Evolutionary conservation across 2,888 invertebrate species (phyloP).

Genomic region (Maniola hyperantus): DNA sequence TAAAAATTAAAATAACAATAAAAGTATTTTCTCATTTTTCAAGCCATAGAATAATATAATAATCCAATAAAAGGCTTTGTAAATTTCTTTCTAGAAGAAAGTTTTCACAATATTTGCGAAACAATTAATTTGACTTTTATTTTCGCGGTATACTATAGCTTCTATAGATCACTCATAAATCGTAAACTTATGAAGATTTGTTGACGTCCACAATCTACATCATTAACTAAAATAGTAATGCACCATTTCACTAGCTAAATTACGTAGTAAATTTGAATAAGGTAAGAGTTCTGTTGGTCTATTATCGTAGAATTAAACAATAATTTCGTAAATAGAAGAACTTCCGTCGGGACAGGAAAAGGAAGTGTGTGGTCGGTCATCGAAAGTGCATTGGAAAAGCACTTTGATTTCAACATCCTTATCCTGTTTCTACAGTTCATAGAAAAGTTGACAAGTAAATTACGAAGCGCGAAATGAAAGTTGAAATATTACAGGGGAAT

Average conservation of each 20-base stretch:
- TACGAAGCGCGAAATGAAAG: slow-evolving; percentile 17
- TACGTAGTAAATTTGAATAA: slow-evolving; percentile 14
- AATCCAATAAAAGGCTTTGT: not conserved
- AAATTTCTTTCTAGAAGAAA: not conserved
- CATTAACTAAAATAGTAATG: slow-evolving; percentile 34
- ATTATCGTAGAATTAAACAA: slow-evolving; percentile 9
- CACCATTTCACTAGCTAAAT: slow-evolving; percentile 20
- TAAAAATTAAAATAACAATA: slow-evolving; percentile 9
- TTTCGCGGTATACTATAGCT: slow-evolving; percentile 48
- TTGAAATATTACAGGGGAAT: slow-evolving; percentile 9
- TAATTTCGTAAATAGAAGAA: slow-evolving; percentile 42
- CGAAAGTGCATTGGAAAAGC: slow-evolving; percentile 50
- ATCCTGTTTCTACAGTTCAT: slow-evolving; percentile 52
- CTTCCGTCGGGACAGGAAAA: slow-evolving; percentile 77
- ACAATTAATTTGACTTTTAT: slow-evolving; percentile 43
- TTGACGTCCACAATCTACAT: slow-evolving; percentile 44
- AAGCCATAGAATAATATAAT: not conserved
- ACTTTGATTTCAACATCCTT: slow-evolving; percentile 51
- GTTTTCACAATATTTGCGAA: not conserved
- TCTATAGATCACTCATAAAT: slow-evolving; percentile 21
- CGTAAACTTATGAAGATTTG: slow-evolving; percentile 41
- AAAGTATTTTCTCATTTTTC: not conserved
- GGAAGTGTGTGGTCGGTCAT: slow-evolving; percentile 75
- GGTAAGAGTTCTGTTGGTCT: slow-evolving; percentile 6
- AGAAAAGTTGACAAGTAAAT: slow-evolving; percentile 24